Percentiles rank a stretch among this genome's conserved stretches.
Evolutionary conservation across 2,888 invertebrate species (phyloP).

Genomic region (Nymphalis urticae): DNA sequence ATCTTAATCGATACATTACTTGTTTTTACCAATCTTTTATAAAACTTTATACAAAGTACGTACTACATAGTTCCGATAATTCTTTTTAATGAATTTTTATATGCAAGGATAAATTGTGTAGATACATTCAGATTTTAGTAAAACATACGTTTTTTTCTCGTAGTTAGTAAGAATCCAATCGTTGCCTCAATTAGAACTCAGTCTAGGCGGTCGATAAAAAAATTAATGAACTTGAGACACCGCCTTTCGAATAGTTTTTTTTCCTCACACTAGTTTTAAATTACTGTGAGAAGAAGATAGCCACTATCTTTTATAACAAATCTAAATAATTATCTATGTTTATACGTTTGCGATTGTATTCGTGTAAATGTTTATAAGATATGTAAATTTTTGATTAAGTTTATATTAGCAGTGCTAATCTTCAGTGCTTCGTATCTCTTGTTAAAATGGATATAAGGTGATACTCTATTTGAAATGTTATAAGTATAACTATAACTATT

Average conservation of each 20-base stretch:
- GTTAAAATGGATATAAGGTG: too few species aligned
- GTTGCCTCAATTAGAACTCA: background rate
- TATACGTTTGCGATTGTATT: background rate
- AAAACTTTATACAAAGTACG: too few species aligned
- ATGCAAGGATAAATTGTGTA: background rate
- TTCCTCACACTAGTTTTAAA: constrained; percentile 27
- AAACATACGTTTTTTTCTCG: background rate
- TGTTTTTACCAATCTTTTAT: too few species aligned
- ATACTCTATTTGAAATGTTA: too few species aligned
- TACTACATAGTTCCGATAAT: too few species aligned
- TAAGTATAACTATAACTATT: too few species aligned
- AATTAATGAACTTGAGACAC: constrained; percentile 27
- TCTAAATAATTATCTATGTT: constrained; percentile 10
- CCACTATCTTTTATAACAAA: constrained; percentile 15
- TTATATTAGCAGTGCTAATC: background rate
- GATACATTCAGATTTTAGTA: background rate
- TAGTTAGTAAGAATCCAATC: constrained; percentile 1
- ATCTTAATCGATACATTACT: too few species aligned
- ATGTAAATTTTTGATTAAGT: background rate
- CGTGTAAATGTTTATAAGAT: background rate
- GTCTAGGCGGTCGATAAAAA: constrained; percentile 33
- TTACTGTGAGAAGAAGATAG: constrained; percentile 33
- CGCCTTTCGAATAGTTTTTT: constrained; percentile 28
- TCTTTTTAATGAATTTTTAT: background rate
- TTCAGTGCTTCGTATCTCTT: too few species aligned